Conservation (phyloP, 1,140 invertebrate genomes). For the Apis cerana region DNA sequence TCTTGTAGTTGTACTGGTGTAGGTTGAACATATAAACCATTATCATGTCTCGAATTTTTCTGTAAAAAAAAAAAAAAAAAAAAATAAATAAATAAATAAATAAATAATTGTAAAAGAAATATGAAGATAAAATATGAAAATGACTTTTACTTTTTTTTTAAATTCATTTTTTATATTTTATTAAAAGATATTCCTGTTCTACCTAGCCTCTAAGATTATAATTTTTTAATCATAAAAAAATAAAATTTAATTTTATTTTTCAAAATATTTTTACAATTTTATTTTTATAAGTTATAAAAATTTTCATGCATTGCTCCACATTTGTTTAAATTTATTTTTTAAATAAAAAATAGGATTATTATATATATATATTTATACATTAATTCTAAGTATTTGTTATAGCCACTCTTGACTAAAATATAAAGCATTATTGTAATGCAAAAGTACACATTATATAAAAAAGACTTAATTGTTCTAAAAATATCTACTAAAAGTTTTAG, state of each 20-base stretch:
- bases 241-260: not conserved
- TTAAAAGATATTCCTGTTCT: conserved; percentile 36
- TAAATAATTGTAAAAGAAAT: not conserved
- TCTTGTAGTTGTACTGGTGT: conserved; percentile 60
- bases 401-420: conserved; percentile 60
- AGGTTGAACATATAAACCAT: conserved; percentile 69
- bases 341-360: conserved; percentile 16
- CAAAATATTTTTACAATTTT: not conserved
- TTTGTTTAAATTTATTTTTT: not conserved
- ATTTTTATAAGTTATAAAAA: conserved; percentile 11
- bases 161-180: conserved; percentile 9
- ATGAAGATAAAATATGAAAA: conserved; percentile 1
- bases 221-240: not conserved
- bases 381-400: conserved; percentile 57
- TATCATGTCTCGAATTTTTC: conserved; percentile 76
- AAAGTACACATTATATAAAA: conserved; percentile 39
- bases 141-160: not conserved
- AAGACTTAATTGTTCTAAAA: conserved; percentile 49
- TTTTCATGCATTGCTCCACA: conserved; percentile 32
- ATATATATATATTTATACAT: conserved; percentile 43
- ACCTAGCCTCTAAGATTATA: conserved; percentile 48
- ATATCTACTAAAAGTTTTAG: conserved; percentile 59
- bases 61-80: conserved; percentile 72
- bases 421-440: conserved; percentile 60
- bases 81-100: too few relatives aligned